Evolutionary conservation across 2,797 vertebrate species (phyloP).

Genomic region (Perodicticus potto): DNA sequence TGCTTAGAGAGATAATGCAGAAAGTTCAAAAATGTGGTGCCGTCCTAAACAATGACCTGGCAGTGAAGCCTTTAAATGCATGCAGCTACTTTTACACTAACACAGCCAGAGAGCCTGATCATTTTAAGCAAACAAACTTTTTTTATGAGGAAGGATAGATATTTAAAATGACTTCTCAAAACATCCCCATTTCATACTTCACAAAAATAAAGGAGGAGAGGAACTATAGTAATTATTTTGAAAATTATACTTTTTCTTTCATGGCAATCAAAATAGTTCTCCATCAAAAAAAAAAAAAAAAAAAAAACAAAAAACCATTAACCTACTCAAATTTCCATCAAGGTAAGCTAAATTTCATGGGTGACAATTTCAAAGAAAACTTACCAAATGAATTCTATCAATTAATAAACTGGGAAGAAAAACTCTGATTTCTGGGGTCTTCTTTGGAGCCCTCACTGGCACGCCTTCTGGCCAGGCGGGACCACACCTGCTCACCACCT

Average conservation of each 20-base stretch:
- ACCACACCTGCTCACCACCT: not conserved
- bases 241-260: constrained; percentile 38
- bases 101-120: not conserved
- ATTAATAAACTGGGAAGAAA: not conserved
- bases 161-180: not conserved
- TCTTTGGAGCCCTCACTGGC: not conserved
- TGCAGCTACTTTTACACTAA: not conserved
- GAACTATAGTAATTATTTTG: not conserved
- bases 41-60: not conserved
- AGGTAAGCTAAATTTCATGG: constrained; percentile 1
- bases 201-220: not conserved
- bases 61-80: not conserved
- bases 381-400: constrained; percentile 7
- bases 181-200: not conserved
- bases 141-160: not conserved
- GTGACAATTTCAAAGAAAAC: not conserved
- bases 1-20: not conserved
- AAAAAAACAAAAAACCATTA: constrained; percentile 26
- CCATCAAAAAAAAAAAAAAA: not conserved
- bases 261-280: constrained; percentile 19
- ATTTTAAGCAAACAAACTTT: not conserved
- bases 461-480: not conserved
- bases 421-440: not conserved
- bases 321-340: constrained; percentile 6
- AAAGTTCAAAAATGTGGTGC: not conserved